These are phyloP conservation scores for Cylindroiulus punctatus DNA, from an alignment of 2,888 invertebrate species.

Conservation along the genomic window DNA sequence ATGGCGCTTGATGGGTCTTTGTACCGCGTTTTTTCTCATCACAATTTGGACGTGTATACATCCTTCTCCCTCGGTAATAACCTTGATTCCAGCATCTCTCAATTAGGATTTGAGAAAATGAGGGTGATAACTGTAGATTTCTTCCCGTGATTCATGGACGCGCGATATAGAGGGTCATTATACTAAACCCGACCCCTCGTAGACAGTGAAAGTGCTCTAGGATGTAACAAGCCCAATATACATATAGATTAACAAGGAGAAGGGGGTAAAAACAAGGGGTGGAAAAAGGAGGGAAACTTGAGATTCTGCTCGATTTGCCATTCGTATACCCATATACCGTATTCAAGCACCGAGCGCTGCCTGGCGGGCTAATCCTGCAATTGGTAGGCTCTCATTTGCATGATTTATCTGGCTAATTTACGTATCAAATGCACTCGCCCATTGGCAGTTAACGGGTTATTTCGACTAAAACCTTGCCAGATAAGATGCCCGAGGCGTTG, in stretches of 20 bases:
- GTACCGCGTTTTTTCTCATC: slow-evolving; percentile 42
- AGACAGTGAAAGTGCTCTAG: neutral
- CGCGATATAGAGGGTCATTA: neutral
- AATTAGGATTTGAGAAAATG: slow-evolving; percentile 47
- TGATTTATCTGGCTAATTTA: slow-evolving; percentile 23
- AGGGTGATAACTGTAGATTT: slow-evolving; percentile 43
- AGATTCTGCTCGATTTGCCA: neutral
- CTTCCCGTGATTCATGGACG: slow-evolving; percentile 3
- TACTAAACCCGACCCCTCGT: slow-evolving; percentile 31
- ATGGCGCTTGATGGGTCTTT: slow-evolving; percentile 12
- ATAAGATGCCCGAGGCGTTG: neutral
- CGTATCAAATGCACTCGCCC: neutral
- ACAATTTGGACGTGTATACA: slow-evolving; percentile 47
- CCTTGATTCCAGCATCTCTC: slow-evolving; percentile 45
- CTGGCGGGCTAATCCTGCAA: neutral
- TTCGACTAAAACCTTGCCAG: neutral
- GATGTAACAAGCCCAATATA: slow-evolving; percentile 28
- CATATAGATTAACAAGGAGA: slow-evolving; percentile 39
- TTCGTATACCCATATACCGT: neutral
- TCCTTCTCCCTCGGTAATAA: slow-evolving; percentile 40
- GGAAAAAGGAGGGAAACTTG: neutral
- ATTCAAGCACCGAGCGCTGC: too few species aligned
- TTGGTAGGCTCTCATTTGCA: neutral
- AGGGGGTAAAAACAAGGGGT: slow-evolving; percentile 34
- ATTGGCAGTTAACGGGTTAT: neutral